A percentile compares a stretch with the other conserved stretches of the same genome.
Evolutionary conservation across 2,113 vertebrate genomes (phyloP).

Genomic region (Cynoglossus semilaevis): DNA sequence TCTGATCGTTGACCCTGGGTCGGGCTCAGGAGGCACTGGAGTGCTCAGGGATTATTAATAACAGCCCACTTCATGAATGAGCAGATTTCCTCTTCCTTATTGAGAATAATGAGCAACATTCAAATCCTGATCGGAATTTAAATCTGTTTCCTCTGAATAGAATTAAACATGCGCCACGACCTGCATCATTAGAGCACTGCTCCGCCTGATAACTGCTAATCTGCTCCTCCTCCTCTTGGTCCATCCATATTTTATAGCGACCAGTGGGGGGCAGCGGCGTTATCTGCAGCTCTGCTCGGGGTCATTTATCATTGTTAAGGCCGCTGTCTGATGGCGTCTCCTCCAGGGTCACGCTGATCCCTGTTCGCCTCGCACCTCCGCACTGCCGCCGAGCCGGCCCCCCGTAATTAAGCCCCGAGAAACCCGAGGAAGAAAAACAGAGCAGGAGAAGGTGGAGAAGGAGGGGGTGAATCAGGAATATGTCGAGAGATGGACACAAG

Average conservation of each 20-base stretch:
- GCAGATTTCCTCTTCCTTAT: constrained; percentile 45
- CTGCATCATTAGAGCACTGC: constrained; percentile 42
- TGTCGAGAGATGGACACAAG: too few species aligned
- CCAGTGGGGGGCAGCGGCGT: constrained; percentile 28
- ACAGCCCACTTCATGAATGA: constrained; percentile 58
- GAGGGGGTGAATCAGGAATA: too few species aligned
- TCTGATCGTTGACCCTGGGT: constrained; percentile 42
- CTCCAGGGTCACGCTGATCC: constrained; percentile 71
- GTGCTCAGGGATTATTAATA: constrained; percentile 53
- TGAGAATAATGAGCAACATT: constrained; percentile 59
- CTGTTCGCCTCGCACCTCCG: too few species aligned
- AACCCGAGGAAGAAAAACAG: too few species aligned
- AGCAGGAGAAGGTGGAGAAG: too few species aligned
- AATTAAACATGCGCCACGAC: constrained; percentile 33
- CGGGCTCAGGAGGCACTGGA: background rate
- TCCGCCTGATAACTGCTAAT: constrained; percentile 44
- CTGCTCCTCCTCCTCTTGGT: constrained; percentile 14
- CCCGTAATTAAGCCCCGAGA: too few species aligned
- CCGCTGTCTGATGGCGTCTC: constrained; percentile 75
- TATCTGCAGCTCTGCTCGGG: constrained; percentile 44
- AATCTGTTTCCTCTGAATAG: constrained; percentile 47
- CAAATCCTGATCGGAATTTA: constrained; percentile 45
- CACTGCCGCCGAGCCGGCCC: too few species aligned
- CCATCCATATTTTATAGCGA: constrained; percentile 60
- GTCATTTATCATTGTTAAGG: constrained; percentile 83